These are phyloP conservation scores for Daubentonia madagascariensis DNA, from an alignment of 2,113 vertebrate genomes.

Conservation along the genomic window DNA sequence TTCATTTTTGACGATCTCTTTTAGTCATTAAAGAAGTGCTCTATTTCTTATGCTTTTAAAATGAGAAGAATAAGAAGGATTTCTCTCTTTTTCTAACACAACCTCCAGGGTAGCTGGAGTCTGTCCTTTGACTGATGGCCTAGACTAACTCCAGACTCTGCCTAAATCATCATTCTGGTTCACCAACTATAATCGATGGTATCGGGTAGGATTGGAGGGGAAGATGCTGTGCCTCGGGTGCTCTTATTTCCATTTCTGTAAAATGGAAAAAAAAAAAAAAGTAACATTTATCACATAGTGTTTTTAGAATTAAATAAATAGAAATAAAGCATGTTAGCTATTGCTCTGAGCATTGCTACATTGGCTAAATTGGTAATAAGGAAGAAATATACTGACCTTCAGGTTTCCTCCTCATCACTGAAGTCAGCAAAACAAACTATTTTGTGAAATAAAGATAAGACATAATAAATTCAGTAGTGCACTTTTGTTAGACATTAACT, in stretches of 20 bases:
- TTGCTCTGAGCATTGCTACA: not conserved
- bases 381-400: not conserved
- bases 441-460: not conserved
- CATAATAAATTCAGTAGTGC: not conserved
- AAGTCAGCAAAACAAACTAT: not conserved
- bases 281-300: not conserved
- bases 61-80: not conserved
- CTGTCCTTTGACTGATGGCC: not conserved
- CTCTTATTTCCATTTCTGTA: not conserved
- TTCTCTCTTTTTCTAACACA: not conserved
- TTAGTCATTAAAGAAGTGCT: not conserved
- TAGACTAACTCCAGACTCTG: not conserved
- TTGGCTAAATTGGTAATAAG: not conserved
- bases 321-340: not conserved
- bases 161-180: not conserved
- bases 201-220: not conserved
- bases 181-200: not conserved
- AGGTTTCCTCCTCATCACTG: not conserved
- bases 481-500: not conserved
- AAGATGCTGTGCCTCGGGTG: accelerated
- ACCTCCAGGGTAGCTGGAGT: not conserved
- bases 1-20: not conserved
- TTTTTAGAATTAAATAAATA: not conserved
- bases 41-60: not conserved
- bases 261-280: not conserved